Evolutionary conservation across 1,140 invertebrate genomes (phyloP), one percentile per base, ranked within the genome.

Genomic region (Polypedilum pembai): DNA sequence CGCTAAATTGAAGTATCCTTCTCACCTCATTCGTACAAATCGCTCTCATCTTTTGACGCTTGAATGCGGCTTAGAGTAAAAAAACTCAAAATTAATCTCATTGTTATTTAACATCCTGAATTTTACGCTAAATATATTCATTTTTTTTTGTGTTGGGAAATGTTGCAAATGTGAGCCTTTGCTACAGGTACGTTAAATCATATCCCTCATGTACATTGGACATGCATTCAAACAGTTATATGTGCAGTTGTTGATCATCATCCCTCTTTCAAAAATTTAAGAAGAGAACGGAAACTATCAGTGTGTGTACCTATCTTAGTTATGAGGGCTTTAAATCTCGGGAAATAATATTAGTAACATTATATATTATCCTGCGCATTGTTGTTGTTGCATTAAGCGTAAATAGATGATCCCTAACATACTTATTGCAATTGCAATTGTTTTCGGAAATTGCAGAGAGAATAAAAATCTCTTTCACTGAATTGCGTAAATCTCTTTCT

Each of bases 91-190:
- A 69, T 69, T 69, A 69, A 69, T 69, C 65, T 69, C 65, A 69
- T 69, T 69, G 65, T 69, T 69, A 69, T 69, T 69, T 69, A 69
- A 69, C 65, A 69, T 69, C 65, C 65, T 69, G 17, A 69, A 56
- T 69, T 69, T 69, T 21, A 69, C 20, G 65, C 65, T 69, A 69
- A 69, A 69, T 69, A 69, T 69, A 69, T 56, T 56, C 45, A 56
- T 56, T 12, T 56, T 56, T 12, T 56, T n/a, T n/a, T 56, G 15
- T 12, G n/a, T 56, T 56, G 45, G 45, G 45, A 56, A 56, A 56
- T 56, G 45, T 56, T 56, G 45, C 45, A 56, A 56, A 56, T 56
- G 45, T 56, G 45, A 12, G 24, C 24, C 24, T 33, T n/a, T 56
- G 45, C 24, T 56, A 56, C 45, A 56, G 45, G 45, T 56, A 56